These are phyloP conservation scores for Lycophotia porphyrea DNA, from an alignment of 2,888 invertebrate genomes.

Conservation along the genomic window DNA sequence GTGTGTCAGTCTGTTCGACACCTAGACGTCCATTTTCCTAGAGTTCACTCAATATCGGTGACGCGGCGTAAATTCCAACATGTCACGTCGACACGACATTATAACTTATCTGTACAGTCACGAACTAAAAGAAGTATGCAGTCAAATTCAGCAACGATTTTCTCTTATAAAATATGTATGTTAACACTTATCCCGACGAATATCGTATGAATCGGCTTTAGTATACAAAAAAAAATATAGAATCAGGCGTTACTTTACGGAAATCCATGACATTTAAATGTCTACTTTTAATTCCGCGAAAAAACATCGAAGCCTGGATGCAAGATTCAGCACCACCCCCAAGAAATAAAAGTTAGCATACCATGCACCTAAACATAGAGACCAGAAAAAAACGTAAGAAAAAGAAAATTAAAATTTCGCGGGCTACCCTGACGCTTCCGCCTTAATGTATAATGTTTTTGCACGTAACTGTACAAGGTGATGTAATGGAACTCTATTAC, in stretches of 20 bases:
- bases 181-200: background rate
- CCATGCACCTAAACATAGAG: no score
- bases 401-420: no score
- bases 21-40: conserved; percentile 1
- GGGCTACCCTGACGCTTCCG: no score
- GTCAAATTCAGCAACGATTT: background rate
- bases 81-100: conserved; percentile 20
- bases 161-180: no score
- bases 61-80: conserved; percentile 10
- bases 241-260: no score
- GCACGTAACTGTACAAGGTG: conserved; percentile 13
- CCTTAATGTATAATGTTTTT: background rate
- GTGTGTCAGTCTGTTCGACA: background rate
- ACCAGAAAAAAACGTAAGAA: no score
- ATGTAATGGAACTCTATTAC: conserved; percentile 36
- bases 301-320: no score
- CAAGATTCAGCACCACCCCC: no score
- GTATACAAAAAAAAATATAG: background rate
- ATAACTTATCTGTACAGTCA: conserved; percentile 24
- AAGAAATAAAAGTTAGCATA: no score
- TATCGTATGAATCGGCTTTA: background rate
- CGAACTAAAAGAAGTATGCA: background rate
- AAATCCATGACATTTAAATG: no score
- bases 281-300: no score
- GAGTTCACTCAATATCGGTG: conserved; percentile 44